These are phyloP conservation scores for Emydura subglobosa DNA, from an alignment of 2,113 vertebrate genomes.

Conservation along the genomic window DNA sequence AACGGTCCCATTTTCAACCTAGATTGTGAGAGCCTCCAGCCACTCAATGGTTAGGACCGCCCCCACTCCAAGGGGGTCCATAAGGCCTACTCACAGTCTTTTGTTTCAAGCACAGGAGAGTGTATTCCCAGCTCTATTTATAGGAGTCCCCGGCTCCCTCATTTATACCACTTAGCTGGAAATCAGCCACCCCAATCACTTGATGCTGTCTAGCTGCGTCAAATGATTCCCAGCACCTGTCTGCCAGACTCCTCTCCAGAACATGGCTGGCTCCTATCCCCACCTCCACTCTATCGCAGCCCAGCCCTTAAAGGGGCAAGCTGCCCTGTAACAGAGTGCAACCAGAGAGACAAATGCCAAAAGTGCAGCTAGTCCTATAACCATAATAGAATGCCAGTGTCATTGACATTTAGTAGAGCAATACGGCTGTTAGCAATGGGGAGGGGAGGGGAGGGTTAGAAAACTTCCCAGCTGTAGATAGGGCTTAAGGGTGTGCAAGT, in stretches of 20 bases:
- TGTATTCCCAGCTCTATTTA: neutral
- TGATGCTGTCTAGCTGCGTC: neutral
- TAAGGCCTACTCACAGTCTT: neutral
- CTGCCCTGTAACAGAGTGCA: neutral
- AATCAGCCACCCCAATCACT: neutral
- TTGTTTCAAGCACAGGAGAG: neutral
- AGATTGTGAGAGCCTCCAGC: neutral
- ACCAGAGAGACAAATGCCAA: neutral
- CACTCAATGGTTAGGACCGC: neutral
- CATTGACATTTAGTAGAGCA: neutral
- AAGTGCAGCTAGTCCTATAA: too few relatives aligned
- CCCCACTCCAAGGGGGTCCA: neutral
- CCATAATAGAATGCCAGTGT: neutral
- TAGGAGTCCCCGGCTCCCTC: too few relatives aligned
- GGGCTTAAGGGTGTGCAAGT: slow-evolving; percentile 63
- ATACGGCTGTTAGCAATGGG: neutral
- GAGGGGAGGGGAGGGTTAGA: slow-evolving; percentile 40
- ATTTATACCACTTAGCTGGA: neutral
- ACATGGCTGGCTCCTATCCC: neutral
- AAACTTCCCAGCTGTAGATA: slow-evolving; percentile 49
- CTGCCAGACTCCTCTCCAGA: neutral
- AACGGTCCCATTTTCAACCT: neutral
- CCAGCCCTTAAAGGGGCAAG: too few relatives aligned
- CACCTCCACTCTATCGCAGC: too few relatives aligned
- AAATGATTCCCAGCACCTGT: neutral